phyloP scores from a whole-genome alignment of 2,113 vertebrate genomes.

The Pao palembangensis region DNA sequence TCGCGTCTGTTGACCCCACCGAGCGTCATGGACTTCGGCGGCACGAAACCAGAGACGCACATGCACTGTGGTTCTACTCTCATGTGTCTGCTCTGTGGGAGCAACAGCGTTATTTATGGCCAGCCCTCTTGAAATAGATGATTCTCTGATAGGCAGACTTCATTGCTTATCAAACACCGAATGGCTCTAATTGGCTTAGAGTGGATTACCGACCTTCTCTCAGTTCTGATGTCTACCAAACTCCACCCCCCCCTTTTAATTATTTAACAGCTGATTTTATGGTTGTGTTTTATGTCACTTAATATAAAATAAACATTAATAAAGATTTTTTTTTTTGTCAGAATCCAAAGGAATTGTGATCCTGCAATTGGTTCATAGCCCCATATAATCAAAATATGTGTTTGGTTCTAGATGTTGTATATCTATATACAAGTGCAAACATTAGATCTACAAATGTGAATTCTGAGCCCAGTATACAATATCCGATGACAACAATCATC shows the following conservation, averaged over 20 bases:
- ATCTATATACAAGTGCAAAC: too few relatives aligned
- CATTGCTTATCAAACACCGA: constrained; percentile 5
- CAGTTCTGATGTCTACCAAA: neutral
- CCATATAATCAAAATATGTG: too few relatives aligned
- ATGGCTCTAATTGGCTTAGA: constrained; percentile 17
- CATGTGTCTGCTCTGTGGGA: constrained; percentile 19
- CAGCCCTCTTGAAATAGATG: constrained; percentile 37
- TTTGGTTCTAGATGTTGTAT: too few relatives aligned
- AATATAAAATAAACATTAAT: too few relatives aligned
- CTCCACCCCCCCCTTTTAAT: too few relatives aligned
- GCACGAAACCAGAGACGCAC: constrained; percentile 38
- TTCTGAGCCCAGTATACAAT: too few relatives aligned
- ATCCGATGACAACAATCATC: too few relatives aligned
- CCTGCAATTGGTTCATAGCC: too few relatives aligned
- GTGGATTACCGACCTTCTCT: neutral
- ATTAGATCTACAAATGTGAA: too few relatives aligned
- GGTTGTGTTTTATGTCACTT: neutral
- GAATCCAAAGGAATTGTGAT: too few relatives aligned
- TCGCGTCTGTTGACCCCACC: constrained; percentile 16
- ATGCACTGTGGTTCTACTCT: constrained; percentile 2
- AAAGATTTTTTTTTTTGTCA: too few relatives aligned
- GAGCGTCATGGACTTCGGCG: neutral
- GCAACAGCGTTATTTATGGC: constrained; percentile 20
- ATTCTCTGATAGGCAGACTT: neutral
- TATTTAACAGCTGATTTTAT: too few relatives aligned